Base-by-base conservation (phyloP, 2,113 vertebrate species). In the Passer montanus region DNA sequence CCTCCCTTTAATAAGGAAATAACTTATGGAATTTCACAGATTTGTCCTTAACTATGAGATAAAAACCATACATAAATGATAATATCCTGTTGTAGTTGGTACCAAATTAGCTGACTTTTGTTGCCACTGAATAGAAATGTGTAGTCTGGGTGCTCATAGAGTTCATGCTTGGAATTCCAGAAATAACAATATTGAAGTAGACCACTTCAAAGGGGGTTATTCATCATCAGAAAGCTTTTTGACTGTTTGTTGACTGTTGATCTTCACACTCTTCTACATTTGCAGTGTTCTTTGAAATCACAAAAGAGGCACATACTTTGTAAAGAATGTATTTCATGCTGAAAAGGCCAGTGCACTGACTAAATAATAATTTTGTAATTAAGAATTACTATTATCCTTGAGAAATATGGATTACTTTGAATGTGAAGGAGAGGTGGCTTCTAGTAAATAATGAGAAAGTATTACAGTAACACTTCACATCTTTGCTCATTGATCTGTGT, bases 81-180 rank as follows among this genome's bases (percentile, higher is more conserved):
- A 96, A 95, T 95, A 93, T 95, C 94, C 92, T 97, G 79, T 92
- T 10, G 12, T 96, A 62, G 83, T 96, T 94, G 18, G 87, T 94
- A 78, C 69, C 82, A 93, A 90, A 96, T 97, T 94, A 95, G 77
- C 70, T 87, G 74, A 85, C 63, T 92, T 95, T 85, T 92, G 46
- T 88, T 97, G 72, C 73, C 82, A 59, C 93, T 91, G 90, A 89
- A 94, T 72, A 79, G 90, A 97, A 94, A 69, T 95, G 76, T 83
- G 52, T 84, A 92, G 69, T 84, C 53, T 92, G 88, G 60, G 75
- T 95, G 79, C 94, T 95, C 82, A 87, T 55, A 72, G 88, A 78
- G 58, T 50, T 97, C 85, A 78, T 97, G 44, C 86, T 86, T 97
- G 52, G 83, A 84, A 97, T 97, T 96, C 94, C 95, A 95, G 84